phyloP scores from a whole-genome alignment of 2,888 invertebrate genomes.

The Nasonia oneida region DNA sequence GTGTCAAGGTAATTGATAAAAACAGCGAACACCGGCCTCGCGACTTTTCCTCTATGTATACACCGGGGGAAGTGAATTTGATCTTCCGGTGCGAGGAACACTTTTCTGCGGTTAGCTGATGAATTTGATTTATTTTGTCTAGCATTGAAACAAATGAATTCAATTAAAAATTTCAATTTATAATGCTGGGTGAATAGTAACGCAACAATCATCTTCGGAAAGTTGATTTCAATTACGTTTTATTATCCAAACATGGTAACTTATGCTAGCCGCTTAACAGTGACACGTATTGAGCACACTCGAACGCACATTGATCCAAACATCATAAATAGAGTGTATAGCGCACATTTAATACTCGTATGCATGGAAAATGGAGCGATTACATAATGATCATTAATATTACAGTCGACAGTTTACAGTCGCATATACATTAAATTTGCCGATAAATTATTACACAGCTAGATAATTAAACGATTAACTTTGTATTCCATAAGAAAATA shows the following conservation, averaged over 20 bases:
- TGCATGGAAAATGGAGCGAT: constrained; percentile 11
- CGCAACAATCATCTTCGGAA: not conserved
- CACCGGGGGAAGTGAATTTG: not conserved
- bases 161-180: not conserved
- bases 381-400: constrained; percentile 12
- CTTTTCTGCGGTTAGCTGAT: not conserved
- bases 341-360: constrained; percentile 33
- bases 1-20: not conserved
- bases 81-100: not conserved
- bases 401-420: constrained; percentile 34
- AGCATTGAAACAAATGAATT: not conserved
- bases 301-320: constrained; percentile 30
- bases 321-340: constrained; percentile 35
- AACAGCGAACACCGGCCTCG: not conserved
- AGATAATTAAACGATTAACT: not conserved
- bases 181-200: not conserved
- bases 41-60: not conserved
- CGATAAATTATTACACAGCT: not conserved
- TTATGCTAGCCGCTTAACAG: constrained; percentile 34
- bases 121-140: not conserved
- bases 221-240: not conserved
- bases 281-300: constrained; percentile 40
- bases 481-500: not conserved
- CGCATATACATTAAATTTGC: constrained; percentile 14
- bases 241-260: constrained; percentile 42